Conservation (phyloP, 2,797 vertebrate species). For the Enteromius thamalakanensis region DNA sequence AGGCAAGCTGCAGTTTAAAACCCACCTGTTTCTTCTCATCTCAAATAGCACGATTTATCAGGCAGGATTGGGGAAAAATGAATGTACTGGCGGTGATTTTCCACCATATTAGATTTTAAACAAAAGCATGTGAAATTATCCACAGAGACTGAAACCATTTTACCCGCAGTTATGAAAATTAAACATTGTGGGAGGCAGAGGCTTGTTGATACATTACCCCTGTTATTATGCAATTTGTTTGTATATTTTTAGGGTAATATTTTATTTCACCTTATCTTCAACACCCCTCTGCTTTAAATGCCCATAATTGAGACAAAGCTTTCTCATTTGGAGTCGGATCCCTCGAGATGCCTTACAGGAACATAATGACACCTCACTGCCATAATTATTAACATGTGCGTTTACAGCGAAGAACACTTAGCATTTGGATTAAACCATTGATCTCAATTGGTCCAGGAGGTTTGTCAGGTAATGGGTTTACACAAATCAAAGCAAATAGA, state of each 20-base stretch:
- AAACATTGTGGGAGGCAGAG: slow-evolving; percentile 30
- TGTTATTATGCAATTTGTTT: slow-evolving; percentile 52
- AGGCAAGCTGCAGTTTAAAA: slow-evolving; percentile 33
- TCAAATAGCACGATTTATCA: slow-evolving; percentile 41
- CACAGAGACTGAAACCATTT: slow-evolving; percentile 35
- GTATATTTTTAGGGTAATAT: slow-evolving; percentile 64
- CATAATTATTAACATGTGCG: slow-evolving; percentile 69
- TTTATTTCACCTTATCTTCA: slow-evolving; percentile 64
- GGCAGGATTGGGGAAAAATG: slow-evolving; percentile 14
- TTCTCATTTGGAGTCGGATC: slow-evolving; percentile 67
- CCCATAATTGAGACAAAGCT: slow-evolving; percentile 73
- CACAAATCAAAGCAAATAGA: slow-evolving; percentile 71
- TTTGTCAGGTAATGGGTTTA: slow-evolving; percentile 68
- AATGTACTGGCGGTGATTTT: slow-evolving; percentile 48
- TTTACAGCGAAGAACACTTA: slow-evolving; percentile 66
- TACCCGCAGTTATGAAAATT: slow-evolving; percentile 59
- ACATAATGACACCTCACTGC: slow-evolving; percentile 67
- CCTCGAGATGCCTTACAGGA: slow-evolving; percentile 63
- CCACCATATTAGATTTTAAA: slow-evolving; percentile 55
- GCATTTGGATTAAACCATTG: slow-evolving; percentile 73
- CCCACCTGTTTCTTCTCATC: slow-evolving; percentile 38
- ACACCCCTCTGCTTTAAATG: slow-evolving; percentile 63
- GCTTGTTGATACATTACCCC: slow-evolving; percentile 57
- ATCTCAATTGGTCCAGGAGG: slow-evolving; percentile 66
- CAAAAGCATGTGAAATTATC: slow-evolving; percentile 46